Percentiles rank a stretch among this genome's conserved stretches.
phyloP scores from a whole-genome alignment of 2,797 vertebrate species.

The Epinephelus coioides region DNA sequence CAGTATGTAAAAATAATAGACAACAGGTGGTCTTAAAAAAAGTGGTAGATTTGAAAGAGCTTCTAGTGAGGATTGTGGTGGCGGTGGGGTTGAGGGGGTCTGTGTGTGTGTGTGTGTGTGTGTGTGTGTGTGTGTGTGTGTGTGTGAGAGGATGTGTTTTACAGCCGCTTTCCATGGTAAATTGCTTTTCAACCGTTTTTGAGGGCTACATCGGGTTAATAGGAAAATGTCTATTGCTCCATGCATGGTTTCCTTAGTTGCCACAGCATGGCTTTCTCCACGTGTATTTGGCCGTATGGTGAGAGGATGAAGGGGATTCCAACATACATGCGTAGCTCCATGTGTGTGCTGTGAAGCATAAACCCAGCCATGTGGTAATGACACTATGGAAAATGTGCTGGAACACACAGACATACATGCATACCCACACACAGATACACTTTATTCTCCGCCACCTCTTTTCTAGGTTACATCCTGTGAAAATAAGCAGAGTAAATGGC shows the following conservation, averaged over 20 bases:
- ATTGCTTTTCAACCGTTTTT: slow-evolving; percentile 80
- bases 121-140: slow-evolving; percentile 47
- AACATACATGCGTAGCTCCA: slow-evolving; percentile 80
- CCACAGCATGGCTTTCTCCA: slow-evolving; percentile 70
- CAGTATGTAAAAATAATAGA: slow-evolving; percentile 99
- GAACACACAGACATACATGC: slow-evolving; percentile 62
- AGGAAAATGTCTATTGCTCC: slow-evolving; percentile 79
- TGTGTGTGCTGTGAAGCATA: slow-evolving; percentile 82
- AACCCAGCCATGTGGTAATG: slow-evolving; percentile 82
- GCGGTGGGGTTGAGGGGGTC: slow-evolving; percentile 68
- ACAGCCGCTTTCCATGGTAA: slow-evolving; percentile 76
- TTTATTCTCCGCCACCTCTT: slow-evolving; percentile 85
- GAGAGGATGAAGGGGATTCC: slow-evolving; percentile 83
- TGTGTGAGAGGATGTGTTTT: slow-evolving; percentile 74
- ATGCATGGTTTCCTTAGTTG: slow-evolving; percentile 76
- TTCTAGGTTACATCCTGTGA: slow-evolving; percentile 92
- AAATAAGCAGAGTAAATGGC: slow-evolving; percentile 93
- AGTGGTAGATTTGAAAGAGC: slow-evolving; percentile 76
- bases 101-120: slow-evolving; percentile 43
- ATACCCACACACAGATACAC: slow-evolving; percentile 81
- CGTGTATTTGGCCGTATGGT: slow-evolving; percentile 67
- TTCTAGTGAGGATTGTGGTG: slow-evolving; percentile 68
- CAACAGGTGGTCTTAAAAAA: slow-evolving; percentile 97
- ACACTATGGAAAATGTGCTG: slow-evolving; percentile 81
- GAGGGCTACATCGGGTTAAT: slow-evolving; percentile 79